Base-by-base conservation (phyloP, 1,140 invertebrate genomes). In the Myzus persicae region DNA sequence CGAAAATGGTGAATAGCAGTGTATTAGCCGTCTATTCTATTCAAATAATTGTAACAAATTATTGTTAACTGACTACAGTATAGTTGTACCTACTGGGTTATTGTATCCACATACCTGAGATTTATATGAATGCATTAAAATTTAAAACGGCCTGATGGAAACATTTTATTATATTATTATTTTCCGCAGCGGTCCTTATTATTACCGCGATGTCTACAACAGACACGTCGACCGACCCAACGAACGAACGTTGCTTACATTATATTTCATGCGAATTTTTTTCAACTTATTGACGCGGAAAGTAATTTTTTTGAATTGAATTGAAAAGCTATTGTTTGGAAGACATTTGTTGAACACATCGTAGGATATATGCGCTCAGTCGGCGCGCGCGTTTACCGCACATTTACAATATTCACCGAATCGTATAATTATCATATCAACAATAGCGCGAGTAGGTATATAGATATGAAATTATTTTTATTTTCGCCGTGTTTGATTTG, bases 301-400 rank as follows among this genome's bases (percentile, higher is more conserved):
- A 90, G 51, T 90, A 90, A 59, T 90, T 90, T 90, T 90, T 90
- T 90, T 90, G n/a, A n/a, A n/a, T 59, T n/a, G 48, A 59, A 90
- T 48, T 90, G 51, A 59, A 90, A 90, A 90, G 88, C 88, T 90
- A 90, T 90, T 90, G 88, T 90, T 90, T 40, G 88, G 51, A 89
- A 89, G n/a, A 51, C 87, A 89, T 89, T 89, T 36, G n/a, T 54
- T n/a, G 48, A 54, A 89, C 36, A 38, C 46, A 89, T 89, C 51
- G 26, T 54, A 46, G 46, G 36, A 38, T 48, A 24, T 84, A 26
- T 82, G 76, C 26, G 76, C 54, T 59, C 59, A n/a, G 59, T n/a
- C 31, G 59, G 59, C 59, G 59, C 31, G 59, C 59, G 36, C 87
- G 46, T 48, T 54, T 54, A 54, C n/a, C 9, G 42, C 85, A 40